Evolutionary conservation across 1,140 invertebrate genomes (phyloP).

Genomic region (Ceratoteleas bidentatus): DNA sequence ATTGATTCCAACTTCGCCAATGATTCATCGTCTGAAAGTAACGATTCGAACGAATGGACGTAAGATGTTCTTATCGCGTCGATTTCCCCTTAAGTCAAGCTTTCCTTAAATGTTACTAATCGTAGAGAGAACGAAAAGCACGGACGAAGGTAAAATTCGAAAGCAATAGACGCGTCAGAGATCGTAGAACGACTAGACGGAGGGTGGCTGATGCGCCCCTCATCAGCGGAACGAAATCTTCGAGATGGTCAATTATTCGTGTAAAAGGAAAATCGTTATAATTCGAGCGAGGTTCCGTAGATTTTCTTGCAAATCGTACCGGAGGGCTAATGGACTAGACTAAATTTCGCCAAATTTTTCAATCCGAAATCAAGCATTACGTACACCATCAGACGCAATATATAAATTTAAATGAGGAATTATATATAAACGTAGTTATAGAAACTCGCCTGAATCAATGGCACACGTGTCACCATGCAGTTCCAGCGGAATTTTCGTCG

Average conservation of each 20-base stretch:
- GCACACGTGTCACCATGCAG: slow-evolving; percentile 29
- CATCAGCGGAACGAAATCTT: slow-evolving; percentile 36
- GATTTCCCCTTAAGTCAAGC: slow-evolving; percentile 9
- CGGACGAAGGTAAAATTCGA: slow-evolving; percentile 23
- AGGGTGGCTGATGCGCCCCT: neutral
- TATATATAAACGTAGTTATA: slow-evolving; percentile 49
- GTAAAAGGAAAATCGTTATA: slow-evolving; percentile 24
- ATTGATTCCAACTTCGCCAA: slow-evolving; percentile 10
- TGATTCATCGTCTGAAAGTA: slow-evolving; percentile 11
- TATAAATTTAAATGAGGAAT: slow-evolving; percentile 24
- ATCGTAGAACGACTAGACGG: neutral
- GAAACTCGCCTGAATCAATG: slow-evolving; percentile 38
- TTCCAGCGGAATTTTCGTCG: slow-evolving; percentile 30
- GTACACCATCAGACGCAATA: slow-evolving; percentile 48
- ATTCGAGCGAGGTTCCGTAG: slow-evolving; percentile 26
- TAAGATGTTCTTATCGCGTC: slow-evolving; percentile 17
- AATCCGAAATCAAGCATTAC: slow-evolving; percentile 23
- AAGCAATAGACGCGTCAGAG: slow-evolving; percentile 4
- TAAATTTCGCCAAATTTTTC: slow-evolving; percentile 28
- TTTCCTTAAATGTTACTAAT: slow-evolving; percentile 25
- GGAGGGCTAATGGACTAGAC: neutral
- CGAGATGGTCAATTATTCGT: slow-evolving; percentile 58
- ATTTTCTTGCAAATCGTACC: slow-evolving; percentile 8
- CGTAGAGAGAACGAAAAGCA: slow-evolving; percentile 18
- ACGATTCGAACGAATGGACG: slow-evolving; percentile 19